Conservation (phyloP, 2,797 vertebrate species). For the Schizothorax lantsangensis region DNA sequence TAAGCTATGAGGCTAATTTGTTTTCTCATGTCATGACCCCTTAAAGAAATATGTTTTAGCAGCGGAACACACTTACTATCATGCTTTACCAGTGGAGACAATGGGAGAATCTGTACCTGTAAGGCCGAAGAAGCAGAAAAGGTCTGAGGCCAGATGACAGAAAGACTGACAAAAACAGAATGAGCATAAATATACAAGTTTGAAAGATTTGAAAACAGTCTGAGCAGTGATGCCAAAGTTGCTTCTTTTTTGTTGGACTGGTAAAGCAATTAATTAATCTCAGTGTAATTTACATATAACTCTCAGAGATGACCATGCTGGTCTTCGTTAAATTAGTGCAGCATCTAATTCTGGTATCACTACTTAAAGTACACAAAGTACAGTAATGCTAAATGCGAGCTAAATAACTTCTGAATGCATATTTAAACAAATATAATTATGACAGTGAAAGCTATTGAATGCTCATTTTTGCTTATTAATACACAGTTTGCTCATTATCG, state of each 20-base stretch:
- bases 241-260: not conserved
- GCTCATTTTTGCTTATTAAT: not conserved
- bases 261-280: not conserved
- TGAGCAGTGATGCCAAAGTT: not conserved
- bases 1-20: too few relatives aligned
- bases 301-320: not conserved
- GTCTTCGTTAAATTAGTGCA: not conserved
- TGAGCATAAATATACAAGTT: not conserved
- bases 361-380: not conserved
- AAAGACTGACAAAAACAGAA: not conserved
- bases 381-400: not conserved
- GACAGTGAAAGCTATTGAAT: not conserved
- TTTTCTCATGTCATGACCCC: too few relatives aligned
- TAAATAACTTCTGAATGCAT: not conserved
- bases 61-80: not conserved
- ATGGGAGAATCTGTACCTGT: not conserved
- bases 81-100: not conserved
- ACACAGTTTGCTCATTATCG: not conserved
- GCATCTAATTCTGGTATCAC: not conserved
- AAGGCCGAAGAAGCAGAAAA: not conserved
- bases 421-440: constrained; percentile 7
- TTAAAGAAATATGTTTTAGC: not conserved
- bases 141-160: not conserved
- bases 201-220: not conserved
- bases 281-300: not conserved